These are phyloP conservation scores for Lepidothrix coronata DNA, from an alignment of 2,113 vertebrate genomes.

Conservation along the genomic window DNA sequence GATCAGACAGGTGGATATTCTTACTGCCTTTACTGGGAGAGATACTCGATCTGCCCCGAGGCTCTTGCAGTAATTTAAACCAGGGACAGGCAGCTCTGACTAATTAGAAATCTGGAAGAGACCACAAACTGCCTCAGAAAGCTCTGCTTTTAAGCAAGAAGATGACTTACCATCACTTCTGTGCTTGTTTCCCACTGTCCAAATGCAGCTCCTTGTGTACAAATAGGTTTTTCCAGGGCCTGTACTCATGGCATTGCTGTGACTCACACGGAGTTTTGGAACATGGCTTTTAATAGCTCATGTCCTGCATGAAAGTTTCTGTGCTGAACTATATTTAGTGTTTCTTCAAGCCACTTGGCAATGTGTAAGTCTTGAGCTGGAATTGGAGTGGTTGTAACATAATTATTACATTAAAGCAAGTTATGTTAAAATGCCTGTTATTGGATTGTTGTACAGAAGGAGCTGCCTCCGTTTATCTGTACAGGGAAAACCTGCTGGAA, in stretches of 20 bases:
- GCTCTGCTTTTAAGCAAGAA: neutral
- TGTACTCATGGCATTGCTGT: neutral
- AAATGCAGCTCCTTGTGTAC: neutral
- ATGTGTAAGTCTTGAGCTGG: neutral
- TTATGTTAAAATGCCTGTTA: neutral
- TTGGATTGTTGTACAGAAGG: neutral
- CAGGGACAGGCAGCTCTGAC: neutral
- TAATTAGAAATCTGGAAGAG: conserved; percentile 7
- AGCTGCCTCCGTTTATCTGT: neutral
- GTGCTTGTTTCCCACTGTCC: neutral
- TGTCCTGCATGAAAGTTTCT: neutral
- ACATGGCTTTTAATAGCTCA: neutral
- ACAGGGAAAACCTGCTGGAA: neutral
- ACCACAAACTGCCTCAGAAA: neutral
- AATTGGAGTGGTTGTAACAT: neutral
- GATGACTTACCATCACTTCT: neutral
- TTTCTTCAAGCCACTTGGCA: neutral
- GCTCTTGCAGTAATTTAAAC: neutral
- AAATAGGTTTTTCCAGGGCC: neutral
- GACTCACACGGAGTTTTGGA: neutral
- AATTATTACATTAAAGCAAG: neutral
- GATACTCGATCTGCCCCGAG: neutral
- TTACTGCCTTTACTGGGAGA: neutral
- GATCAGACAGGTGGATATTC: neutral
- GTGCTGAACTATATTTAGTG: conserved; percentile 11